A percentile compares a stretch with the other conserved stretches of the same genome.
phyloP scores from a whole-genome alignment of 1,140 invertebrate species.

The Atopsyche davidsoni region DNA sequence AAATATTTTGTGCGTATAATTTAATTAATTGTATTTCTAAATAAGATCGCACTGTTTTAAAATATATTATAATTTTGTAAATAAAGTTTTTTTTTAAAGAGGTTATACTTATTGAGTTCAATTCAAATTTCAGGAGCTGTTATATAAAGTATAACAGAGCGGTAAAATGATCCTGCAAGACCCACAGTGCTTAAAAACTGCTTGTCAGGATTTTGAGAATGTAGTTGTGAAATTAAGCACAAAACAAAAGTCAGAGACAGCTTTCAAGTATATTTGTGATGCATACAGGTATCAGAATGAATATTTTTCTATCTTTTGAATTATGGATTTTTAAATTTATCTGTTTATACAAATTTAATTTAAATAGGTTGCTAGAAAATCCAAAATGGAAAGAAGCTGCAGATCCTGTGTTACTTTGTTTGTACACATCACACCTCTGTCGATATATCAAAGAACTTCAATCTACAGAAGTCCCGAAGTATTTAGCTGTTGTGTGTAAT shows the following conservation, averaged over 20 bases:
- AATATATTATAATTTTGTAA: no score
- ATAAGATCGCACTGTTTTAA: no score
- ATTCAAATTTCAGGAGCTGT: constrained; percentile 4
- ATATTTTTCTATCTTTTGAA: constrained; percentile 3
- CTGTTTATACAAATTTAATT: neutral
- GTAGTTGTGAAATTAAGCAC: neutral
- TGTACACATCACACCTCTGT: constrained; percentile 4
- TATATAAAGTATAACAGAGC: no score
- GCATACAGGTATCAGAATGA: constrained; percentile 4
- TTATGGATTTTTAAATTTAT: neutral
- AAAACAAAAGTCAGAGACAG: constrained; percentile 8
- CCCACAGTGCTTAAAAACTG: neutral
- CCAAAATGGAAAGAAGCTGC: constrained; percentile 8
- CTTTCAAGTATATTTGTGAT: constrained; percentile 7
- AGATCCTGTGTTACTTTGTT: constrained; percentile 4
- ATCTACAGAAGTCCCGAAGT: constrained; percentile 14
- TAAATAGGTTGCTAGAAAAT: constrained; percentile 9
- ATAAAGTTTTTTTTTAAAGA: no score
- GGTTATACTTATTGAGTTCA: neutral
- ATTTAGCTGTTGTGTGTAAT: constrained; percentile 13
- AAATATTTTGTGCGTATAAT: no score
- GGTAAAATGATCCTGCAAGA: no score
- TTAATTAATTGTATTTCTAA: no score
- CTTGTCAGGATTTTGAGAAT: constrained; percentile 3
- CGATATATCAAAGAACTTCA: constrained; percentile 10